Conservation (phyloP, 1,140 invertebrate genomes). For the Dryas iulia region DNA sequence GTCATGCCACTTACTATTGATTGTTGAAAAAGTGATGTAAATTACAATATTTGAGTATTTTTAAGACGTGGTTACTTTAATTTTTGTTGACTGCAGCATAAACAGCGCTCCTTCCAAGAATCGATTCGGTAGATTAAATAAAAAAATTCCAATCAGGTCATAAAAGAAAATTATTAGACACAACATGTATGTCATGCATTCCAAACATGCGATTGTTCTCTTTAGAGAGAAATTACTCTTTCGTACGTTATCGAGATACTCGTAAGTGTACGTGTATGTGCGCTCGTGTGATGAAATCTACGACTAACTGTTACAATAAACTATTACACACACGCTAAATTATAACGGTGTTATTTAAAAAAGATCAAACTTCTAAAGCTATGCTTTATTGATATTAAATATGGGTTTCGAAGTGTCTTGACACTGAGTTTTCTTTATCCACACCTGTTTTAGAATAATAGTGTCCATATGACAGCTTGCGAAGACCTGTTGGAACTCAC, state of each 20-base stretch:
- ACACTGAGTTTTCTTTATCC: not conserved
- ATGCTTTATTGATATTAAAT: not conserved
- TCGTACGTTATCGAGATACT: constrained; percentile 15
- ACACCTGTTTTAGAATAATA: no score
- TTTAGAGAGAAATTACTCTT: constrained; percentile 17
- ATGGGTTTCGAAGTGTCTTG: not conserved
- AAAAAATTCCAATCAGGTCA: not conserved
- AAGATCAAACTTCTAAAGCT: not conserved
- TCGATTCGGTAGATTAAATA: not conserved
- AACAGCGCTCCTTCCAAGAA: no score
- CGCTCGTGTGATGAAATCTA: constrained; percentile 16
- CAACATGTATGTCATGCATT: constrained; percentile 17
- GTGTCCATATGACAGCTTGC: no score
- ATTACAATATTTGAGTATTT: no score
- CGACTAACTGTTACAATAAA: constrained; percentile 24
- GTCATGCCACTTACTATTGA: no score
- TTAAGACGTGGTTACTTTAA: no score
- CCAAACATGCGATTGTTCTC: constrained; percentile 21
- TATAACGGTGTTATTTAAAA: not conserved
- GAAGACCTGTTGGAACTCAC: no score
- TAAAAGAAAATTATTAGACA: constrained; percentile 3
- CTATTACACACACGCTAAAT: constrained; percentile 14
- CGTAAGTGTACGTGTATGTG: not conserved
- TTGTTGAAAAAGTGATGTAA: no score
- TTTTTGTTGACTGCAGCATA: no score